Percentiles rank a stretch among this genome's conserved stretches.
Evolutionary conservation across 37 sponge, comb jelly and placozoan genomes (phyloP).

Genomic region (Crambe crambe): DNA sequence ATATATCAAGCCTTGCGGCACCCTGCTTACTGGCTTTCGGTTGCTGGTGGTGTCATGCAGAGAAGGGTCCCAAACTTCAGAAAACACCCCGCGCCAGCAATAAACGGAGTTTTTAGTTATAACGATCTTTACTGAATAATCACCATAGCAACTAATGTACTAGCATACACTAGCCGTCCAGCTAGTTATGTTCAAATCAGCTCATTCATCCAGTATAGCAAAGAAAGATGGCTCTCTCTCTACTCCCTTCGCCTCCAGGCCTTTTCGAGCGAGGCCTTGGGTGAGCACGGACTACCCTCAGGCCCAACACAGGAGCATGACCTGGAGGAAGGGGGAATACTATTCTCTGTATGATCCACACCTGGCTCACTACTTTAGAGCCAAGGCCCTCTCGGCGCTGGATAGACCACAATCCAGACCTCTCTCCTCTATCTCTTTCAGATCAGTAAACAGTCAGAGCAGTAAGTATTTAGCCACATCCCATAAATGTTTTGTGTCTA

Average conservation of each 20-base stretch:
- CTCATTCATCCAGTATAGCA: background rate
- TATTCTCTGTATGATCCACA: slow-evolving; percentile 73
- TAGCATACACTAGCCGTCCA: no score
- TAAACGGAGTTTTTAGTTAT: no score
- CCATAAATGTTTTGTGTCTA: background rate
- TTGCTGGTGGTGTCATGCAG: no score
- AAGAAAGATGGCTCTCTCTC: slow-evolving; percentile 3
- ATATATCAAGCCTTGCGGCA: no score
- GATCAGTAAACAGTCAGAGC: background rate
- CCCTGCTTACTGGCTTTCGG: no score
- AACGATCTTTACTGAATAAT: background rate
- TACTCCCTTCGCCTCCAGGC: slow-evolving; percentile 10
- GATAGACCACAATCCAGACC: background rate
- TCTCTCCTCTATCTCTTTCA: slow-evolving; percentile 1
- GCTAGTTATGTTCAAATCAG: slow-evolving; percentile 12
- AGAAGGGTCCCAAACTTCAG: no score
- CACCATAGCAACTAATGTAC: background rate
- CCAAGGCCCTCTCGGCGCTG: slow-evolving; percentile 39
- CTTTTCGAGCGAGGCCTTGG: background rate
- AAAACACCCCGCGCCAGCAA: no score
- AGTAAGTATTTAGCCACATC: background rate
- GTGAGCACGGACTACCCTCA: slow-evolving; percentile 4
- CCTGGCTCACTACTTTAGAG: slow-evolving; percentile 63
- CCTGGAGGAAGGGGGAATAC: slow-evolving; percentile 28
- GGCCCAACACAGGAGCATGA: background rate